Percentiles rank a stretch among this genome's conserved stretches.
phyloP scores from a whole-genome alignment of 2,113 vertebrate genomes.

The Neoarius graeffei region DNA sequence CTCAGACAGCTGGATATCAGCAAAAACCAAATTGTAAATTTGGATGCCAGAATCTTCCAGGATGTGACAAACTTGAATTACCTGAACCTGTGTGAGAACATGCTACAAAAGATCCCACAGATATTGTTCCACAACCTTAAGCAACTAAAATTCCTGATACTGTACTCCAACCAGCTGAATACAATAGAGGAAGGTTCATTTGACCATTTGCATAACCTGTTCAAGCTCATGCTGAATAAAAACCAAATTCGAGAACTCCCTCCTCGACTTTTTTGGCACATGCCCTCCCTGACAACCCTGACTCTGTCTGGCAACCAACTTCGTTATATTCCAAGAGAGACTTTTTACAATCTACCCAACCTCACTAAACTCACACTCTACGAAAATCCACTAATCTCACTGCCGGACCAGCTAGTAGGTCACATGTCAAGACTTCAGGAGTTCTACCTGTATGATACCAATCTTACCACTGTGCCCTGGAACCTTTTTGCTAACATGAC shows the following conservation, averaged over 20 bases:
- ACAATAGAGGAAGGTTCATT: slow-evolving; percentile 72
- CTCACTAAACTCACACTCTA: slow-evolving; percentile 77
- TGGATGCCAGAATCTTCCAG: slow-evolving; percentile 66
- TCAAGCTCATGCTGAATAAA: slow-evolving; percentile 72
- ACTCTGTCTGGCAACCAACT: slow-evolving; percentile 79
- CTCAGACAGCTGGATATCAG: slow-evolving; percentile 76
- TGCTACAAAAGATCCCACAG: slow-evolving; percentile 71
- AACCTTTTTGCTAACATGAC: slow-evolving; percentile 84
- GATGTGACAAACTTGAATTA: slow-evolving; percentile 69
- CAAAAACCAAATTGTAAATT: slow-evolving; percentile 70
- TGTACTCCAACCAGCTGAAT: slow-evolving; percentile 76
- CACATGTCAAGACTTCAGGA: slow-evolving; percentile 75
- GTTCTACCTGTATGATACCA: slow-evolving; percentile 79
- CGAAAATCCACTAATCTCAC: slow-evolving; percentile 77
- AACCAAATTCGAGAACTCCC: slow-evolving; percentile 76
- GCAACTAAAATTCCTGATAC: slow-evolving; percentile 69
- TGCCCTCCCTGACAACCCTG: slow-evolving; percentile 70
- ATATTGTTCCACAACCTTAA: slow-evolving; percentile 73
- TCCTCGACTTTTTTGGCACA: slow-evolving; percentile 72
- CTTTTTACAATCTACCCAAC: slow-evolving; percentile 75
- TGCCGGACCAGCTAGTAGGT: slow-evolving; percentile 84
- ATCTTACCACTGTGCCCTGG: slow-evolving; percentile 78
- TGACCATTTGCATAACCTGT: slow-evolving; percentile 70
- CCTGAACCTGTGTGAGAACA: slow-evolving; percentile 80
- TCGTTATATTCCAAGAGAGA: slow-evolving; percentile 70